Base-by-base conservation (phyloP, 2,113 vertebrate genomes). In the Trogon surrucura region DNA sequence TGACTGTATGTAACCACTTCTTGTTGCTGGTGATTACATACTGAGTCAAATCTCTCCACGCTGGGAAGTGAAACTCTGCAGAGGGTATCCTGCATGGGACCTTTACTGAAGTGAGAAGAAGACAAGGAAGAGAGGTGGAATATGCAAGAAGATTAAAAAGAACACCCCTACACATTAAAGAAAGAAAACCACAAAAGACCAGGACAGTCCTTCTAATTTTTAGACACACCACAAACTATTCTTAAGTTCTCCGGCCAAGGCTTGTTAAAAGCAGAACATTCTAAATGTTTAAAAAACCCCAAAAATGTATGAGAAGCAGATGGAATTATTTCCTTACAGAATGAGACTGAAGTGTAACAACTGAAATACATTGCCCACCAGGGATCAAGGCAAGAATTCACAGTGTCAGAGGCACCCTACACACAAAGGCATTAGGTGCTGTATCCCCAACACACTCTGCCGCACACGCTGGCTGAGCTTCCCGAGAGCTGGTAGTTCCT, bases 181-280 rank as follows among this genome's bases (percentile, higher is more conserved):
- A 16, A 5, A 27, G 13, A 18, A 47, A 38, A 12, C 8, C 4
- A 57, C 36, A 57, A 58, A 74, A 80, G 16, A 79, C 21, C 21
- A 71, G 61, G n/a, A 48, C 22, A 78, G 32, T 29, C 36, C 15
- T 65, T 48, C 38, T 78, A 74, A 60, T 80, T 89, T 93, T 79
- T 38, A 86, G 30, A 73, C 53, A 48, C 29, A 61, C 57, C 45
- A 72, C 34, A 77, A 82, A 85, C 66, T 88, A 82, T 74, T 95
- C 91, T 79, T 72, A 95, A 89, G 54, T 91, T 82, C 70, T 57
- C 44, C 54, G 32, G 81, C 71, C 87, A 85, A 91, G 73, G 13
- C 74, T 81, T 93, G 57, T 86, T 89, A 84, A 95, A 92, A 91
- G 61, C 69, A 77, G 73, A 95, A 72, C 53, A 92, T 61, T 75